Conservation (phyloP, 2,797 vertebrate species). For the Thamnophis elegans region DNA sequence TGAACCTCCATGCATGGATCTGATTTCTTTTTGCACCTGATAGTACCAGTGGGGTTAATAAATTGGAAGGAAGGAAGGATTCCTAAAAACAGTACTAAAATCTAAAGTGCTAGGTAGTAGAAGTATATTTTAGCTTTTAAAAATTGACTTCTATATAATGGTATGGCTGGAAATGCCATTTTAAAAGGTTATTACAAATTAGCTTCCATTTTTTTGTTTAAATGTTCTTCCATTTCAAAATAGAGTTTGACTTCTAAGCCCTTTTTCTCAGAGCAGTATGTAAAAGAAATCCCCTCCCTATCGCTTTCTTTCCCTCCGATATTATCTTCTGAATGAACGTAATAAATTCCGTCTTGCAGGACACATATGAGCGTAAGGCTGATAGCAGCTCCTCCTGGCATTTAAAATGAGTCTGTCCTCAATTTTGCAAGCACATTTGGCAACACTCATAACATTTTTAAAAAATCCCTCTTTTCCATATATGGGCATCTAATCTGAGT, state of each 20-base stretch:
- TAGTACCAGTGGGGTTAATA: slow-evolving; percentile 31
- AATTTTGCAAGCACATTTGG: neutral
- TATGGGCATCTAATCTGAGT: neutral
- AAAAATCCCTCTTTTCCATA: neutral
- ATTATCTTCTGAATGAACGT: slow-evolving; percentile 17
- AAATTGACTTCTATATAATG: slow-evolving; percentile 12
- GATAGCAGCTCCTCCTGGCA: slow-evolving; percentile 3
- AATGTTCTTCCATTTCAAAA: slow-evolving; percentile 37
- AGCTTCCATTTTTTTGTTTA: slow-evolving; percentile 31
- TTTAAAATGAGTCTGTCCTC: slow-evolving; percentile 30
- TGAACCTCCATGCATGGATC: neutral
- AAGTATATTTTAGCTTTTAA: neutral
- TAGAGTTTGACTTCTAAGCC: slow-evolving; percentile 18
- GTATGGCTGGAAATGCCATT: slow-evolving; percentile 17
- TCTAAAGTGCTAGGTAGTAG: slow-evolving; percentile 3
- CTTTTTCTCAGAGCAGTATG: slow-evolving; percentile 1
- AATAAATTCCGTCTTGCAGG: slow-evolving; percentile 14
- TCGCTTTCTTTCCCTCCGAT: slow-evolving; percentile 5
- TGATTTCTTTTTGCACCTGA: neutral
- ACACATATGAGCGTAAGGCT: neutral
- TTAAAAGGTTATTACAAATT: slow-evolving; percentile 23
- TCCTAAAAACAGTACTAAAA: slow-evolving; percentile 37
- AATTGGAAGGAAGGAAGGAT: slow-evolving; percentile 11
- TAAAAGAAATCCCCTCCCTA: slow-evolving; percentile 14
- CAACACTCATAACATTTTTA: neutral